A percentile compares a stretch with the other conserved stretches of the same genome.
Conservation (phyloP, 2,113 vertebrate species). For the Syrmaticus mikado region DNA sequence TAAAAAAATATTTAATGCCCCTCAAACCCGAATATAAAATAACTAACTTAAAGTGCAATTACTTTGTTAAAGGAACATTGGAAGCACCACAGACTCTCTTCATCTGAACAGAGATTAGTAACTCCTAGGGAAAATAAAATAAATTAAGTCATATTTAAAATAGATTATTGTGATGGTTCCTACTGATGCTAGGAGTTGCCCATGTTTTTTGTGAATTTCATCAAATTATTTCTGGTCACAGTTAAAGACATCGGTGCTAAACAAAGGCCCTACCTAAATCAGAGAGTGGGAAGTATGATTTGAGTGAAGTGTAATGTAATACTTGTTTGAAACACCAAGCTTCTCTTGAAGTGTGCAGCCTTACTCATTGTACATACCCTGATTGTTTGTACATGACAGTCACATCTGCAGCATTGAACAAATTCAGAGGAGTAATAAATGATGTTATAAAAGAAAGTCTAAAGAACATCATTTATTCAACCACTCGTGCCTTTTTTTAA, state of each 20-base stretch:
- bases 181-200: neutral
- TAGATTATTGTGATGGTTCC: constrained; percentile 9
- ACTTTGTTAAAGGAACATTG: neutral
- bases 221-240: constrained; percentile 11
- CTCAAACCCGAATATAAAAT: neutral
- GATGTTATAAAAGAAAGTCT: neutral
- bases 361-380: neutral
- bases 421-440: neutral
- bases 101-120: neutral
- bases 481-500: neutral
- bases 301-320: neutral
- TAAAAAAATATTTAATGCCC: neutral
- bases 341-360: neutral
- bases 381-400: neutral
- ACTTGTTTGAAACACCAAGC: neutral
- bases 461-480: neutral
- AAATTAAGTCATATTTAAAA: neutral
- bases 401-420: neutral
- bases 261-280: neutral
- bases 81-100: neutral
- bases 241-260: constrained; percentile 6
- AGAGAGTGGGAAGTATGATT: neutral
- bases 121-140: neutral
- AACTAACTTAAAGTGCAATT: neutral
- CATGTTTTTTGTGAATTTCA: constrained; percentile 6